phyloP scores from a whole-genome alignment of 2,113 vertebrate genomes.

The Pipra filicauda region DNA sequence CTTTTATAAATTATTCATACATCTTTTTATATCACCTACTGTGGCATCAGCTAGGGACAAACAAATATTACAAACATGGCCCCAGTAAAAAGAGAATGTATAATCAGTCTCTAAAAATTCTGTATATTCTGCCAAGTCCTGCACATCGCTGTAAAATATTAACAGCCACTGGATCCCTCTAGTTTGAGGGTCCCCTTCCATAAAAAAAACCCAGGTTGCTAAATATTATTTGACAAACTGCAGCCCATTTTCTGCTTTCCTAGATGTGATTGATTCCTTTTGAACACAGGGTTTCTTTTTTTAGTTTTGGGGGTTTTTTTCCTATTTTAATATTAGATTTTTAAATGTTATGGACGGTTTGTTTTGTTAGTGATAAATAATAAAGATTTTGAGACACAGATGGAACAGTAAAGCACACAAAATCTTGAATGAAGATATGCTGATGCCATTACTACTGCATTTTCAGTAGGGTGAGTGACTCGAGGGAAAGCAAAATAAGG shows the following conservation, averaged over 20 bases:
- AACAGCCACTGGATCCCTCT: neutral
- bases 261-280: neutral
- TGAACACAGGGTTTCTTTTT: neutral
- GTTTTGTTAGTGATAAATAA: neutral
- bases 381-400: neutral
- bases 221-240: neutral
- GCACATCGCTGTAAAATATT: neutral
- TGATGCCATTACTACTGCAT: neutral
- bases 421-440: neutral
- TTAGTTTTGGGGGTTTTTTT: neutral
- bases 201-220: neutral
- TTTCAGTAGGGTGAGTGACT: neutral
- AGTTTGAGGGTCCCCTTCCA: neutral
- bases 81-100: constrained; percentile 60
- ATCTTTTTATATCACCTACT: constrained; percentile 60
- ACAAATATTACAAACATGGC: constrained; percentile 59
- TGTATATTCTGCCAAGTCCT: constrained; percentile 42
- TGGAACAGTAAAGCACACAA: neutral
- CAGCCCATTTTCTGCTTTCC: neutral
- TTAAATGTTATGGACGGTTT: neutral
- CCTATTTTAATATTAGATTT: neutral
- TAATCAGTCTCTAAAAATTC: constrained; percentile 67
- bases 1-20: constrained; percentile 64
- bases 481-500: neutral
- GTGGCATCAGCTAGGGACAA: constrained; percentile 65